phyloP scores from a whole-genome alignment of 1,140 invertebrate species.

The Drosophila ambigua region DNA sequence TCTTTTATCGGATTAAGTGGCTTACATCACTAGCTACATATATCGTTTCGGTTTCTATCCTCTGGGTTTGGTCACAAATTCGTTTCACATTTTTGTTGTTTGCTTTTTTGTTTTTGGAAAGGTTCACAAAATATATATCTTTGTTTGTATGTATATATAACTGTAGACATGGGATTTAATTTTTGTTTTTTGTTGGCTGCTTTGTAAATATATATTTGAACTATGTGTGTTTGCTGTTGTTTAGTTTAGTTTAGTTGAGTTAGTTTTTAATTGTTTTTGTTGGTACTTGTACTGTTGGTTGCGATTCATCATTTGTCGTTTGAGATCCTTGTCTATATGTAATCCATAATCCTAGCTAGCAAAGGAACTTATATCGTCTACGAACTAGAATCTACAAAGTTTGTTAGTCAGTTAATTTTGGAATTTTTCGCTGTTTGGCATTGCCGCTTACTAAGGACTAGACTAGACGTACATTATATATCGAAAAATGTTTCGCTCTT shows the following conservation, averaged over 20 bases:
- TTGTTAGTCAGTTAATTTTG: slow-evolving; percentile 33
- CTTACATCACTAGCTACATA: slow-evolving; percentile 38
- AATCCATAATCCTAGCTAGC: slow-evolving; percentile 62
- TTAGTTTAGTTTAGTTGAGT: slow-evolving; percentile 36
- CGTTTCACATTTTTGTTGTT: slow-evolving; percentile 35
- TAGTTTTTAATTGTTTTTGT: slow-evolving; percentile 25
- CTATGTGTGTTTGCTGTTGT: slow-evolving; percentile 53
- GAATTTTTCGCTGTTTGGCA: slow-evolving; percentile 55
- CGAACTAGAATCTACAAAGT: slow-evolving; percentile 58
- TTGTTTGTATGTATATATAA: slow-evolving; percentile 27
- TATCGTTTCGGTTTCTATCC: slow-evolving; percentile 28
- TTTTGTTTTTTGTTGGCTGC: slow-evolving; percentile 39
- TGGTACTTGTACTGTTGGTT: slow-evolving; percentile 74
- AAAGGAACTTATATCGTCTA: slow-evolving; percentile 71
- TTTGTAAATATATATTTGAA: slow-evolving; percentile 68
- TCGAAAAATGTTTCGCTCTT: slow-evolving; percentile 46
- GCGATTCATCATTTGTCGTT: slow-evolving; percentile 68
- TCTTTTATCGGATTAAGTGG: slow-evolving; percentile 28
- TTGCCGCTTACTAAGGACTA: slow-evolving; percentile 56
- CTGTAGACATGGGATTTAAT: slow-evolving; percentile 20
- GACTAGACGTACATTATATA: slow-evolving; percentile 24
- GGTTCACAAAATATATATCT: slow-evolving; percentile 33
- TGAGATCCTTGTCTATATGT: slow-evolving; percentile 60
- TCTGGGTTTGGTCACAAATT: slow-evolving; percentile 41
- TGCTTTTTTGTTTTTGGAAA: slow-evolving; percentile 5